Percentiles rank a stretch among this genome's conserved stretches.
phyloP scores from a whole-genome alignment of 2,888 invertebrate species.

The Aleiodes testaceus region DNA sequence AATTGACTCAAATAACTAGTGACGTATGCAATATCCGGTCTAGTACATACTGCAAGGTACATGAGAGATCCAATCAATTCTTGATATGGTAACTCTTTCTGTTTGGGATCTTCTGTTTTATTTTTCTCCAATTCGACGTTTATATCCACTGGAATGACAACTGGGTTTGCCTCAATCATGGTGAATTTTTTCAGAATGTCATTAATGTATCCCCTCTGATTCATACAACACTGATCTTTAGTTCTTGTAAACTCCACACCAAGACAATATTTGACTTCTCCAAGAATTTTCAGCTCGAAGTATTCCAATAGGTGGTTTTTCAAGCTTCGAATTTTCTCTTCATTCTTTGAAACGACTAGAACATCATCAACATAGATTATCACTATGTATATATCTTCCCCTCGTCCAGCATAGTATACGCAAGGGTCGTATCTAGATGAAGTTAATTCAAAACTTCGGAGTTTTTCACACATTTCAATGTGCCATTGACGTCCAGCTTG shows the following conservation, averaged over 20 bases:
- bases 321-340: conserved; percentile 6
- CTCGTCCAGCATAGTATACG: conserved; percentile 19
- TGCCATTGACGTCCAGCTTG: conserved; percentile 36
- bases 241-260: conserved; percentile 50
- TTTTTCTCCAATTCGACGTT: background rate
- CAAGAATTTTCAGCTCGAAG: conserved; percentile 50
- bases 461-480: conserved; percentile 27
- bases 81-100: conserved; percentile 40
- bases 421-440: conserved; percentile 27
- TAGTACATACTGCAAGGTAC: conserved; percentile 38
- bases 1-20: conserved; percentile 44
- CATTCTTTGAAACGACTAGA: conserved; percentile 6
- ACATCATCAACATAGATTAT: conserved; percentile 33
- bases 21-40: conserved; percentile 44
- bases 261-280: conserved; percentile 48
- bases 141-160: conserved; percentile 29
- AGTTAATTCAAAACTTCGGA: conserved; percentile 22
- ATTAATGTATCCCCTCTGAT: conserved; percentile 27
- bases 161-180: conserved; percentile 33
- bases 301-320: conserved; percentile 2
- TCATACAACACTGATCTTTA: background rate
- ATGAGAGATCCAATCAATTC: conserved; percentile 42
- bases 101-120: background rate
- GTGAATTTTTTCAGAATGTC: conserved; percentile 31
- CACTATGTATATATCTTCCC: conserved; percentile 18